Conservation (phyloP, 2,113 vertebrate genomes). For the Pardalotus punctatus region DNA sequence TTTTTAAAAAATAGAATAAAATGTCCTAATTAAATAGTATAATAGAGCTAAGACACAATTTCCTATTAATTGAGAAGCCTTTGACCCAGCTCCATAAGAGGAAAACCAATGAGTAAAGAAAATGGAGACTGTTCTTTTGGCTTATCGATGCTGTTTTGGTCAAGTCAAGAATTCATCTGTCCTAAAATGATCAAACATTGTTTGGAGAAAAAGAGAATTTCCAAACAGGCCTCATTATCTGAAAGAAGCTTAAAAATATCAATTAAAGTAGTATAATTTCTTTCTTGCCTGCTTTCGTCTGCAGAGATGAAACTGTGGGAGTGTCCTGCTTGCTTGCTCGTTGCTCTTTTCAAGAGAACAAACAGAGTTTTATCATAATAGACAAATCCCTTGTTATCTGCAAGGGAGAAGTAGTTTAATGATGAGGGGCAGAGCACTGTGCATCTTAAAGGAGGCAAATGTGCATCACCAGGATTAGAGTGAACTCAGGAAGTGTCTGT, state of each 20-base stretch:
- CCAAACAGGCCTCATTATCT: slow-evolving; percentile 79
- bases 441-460: not conserved
- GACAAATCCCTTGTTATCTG: slow-evolving; percentile 65
- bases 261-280: slow-evolving; percentile 84
- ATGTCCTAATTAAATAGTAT: not conserved
- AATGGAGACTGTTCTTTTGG: slow-evolving; percentile 34
- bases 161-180: slow-evolving; percentile 66
- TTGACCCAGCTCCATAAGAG: not conserved
- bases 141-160: slow-evolving; percentile 67
- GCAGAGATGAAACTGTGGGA: slow-evolving; percentile 78
- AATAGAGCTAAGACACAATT: not conserved
- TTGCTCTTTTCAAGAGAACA: slow-evolving; percentile 53
- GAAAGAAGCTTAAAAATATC: slow-evolving; percentile 68
- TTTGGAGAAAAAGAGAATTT: slow-evolving; percentile 59
- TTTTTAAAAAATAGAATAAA: not conserved
- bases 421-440: slow-evolving; percentile 57
- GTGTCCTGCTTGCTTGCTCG: slow-evolving; percentile 41
- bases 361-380: slow-evolving; percentile 32
- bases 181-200: slow-evolving; percentile 62
- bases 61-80: slow-evolving; percentile 58
- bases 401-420: slow-evolving; percentile 59
- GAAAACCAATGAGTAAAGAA: slow-evolving; percentile 53
- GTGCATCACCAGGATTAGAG: not conserved
- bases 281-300: slow-evolving; percentile 77
- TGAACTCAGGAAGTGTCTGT: not conserved